Conservation (phyloP, 2,113 vertebrate genomes). For the Cynocephalus volans region DNA sequence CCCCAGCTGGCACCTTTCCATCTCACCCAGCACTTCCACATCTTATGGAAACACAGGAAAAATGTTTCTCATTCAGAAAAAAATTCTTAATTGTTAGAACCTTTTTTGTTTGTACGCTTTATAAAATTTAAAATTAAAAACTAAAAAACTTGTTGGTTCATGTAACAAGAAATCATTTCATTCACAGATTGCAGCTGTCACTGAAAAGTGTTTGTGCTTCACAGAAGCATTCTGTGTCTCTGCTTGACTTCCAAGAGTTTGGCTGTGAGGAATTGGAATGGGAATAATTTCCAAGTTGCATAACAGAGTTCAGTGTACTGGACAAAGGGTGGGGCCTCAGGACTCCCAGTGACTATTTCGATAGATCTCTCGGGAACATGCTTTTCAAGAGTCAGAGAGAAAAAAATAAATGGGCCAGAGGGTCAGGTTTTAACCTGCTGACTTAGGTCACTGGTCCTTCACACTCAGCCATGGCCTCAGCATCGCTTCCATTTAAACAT, state of each 20-base stretch:
- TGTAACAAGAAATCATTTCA: neutral
- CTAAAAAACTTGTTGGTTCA: neutral
- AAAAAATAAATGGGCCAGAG: slow-evolving; percentile 73
- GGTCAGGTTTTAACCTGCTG: slow-evolving; percentile 78
- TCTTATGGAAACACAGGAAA: neutral
- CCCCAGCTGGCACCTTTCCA: neutral
- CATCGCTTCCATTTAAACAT: slow-evolving; percentile 67
- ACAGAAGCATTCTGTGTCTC: slow-evolving; percentile 25
- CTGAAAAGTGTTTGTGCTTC: neutral
- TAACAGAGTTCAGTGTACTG: slow-evolving; percentile 70
- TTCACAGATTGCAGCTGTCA: neutral
- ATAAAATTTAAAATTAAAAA: neutral
- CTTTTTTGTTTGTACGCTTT: neutral
- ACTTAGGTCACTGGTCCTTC: slow-evolving; percentile 63
- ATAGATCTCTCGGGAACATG: slow-evolving; percentile 77
- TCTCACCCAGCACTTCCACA: neutral
- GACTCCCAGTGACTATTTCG: slow-evolving; percentile 69
- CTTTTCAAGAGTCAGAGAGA: slow-evolving; percentile 78
- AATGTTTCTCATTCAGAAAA: neutral
- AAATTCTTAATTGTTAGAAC: neutral
- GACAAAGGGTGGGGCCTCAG: slow-evolving; percentile 81
- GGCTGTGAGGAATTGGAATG: neutral
- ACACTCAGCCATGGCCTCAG: slow-evolving; percentile 33
- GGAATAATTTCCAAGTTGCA: slow-evolving; percentile 72
- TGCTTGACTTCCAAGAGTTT: slow-evolving; percentile 67